Conservation (phyloP, 2,113 vertebrate genomes). For the Vulpes ferrilata region DNA sequence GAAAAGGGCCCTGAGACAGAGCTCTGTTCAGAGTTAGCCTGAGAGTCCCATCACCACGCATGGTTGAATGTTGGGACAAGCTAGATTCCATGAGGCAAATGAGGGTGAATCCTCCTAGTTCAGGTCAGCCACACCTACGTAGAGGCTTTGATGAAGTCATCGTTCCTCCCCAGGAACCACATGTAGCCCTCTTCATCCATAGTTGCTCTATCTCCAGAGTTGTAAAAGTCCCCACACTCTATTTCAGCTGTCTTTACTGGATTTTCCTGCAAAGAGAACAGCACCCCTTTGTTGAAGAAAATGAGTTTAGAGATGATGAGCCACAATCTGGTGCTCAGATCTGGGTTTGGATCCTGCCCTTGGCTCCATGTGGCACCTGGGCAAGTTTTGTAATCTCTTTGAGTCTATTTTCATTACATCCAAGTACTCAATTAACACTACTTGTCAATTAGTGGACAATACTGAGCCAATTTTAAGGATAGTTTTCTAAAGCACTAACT, state of each 20-base stretch:
- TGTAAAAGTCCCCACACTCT: slow-evolving; percentile 88
- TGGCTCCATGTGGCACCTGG: neutral
- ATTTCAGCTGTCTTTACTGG: slow-evolving; percentile 87
- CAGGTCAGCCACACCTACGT: slow-evolving; percentile 85
- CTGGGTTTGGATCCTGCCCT: neutral
- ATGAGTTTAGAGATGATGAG: neutral
- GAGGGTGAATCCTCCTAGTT: slow-evolving; percentile 67
- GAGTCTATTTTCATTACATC: neutral
- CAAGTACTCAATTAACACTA: neutral
- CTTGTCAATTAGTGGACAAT: too few species aligned
- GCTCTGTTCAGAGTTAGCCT: neutral
- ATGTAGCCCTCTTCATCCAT: slow-evolving; percentile 91
- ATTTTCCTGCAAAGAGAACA: slow-evolving; percentile 82
- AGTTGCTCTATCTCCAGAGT: slow-evolving; percentile 88
- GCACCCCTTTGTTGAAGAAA: neutral
- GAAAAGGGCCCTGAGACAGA: accelerated
- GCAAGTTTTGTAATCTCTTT: neutral
- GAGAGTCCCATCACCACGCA: neutral
- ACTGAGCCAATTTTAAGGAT: neutral
- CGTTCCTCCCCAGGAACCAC: slow-evolving; percentile 89
- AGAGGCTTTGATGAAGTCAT: slow-evolving; percentile 91
- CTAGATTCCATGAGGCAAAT: too few species aligned
- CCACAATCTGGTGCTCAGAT: neutral
- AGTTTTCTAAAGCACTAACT: neutral
- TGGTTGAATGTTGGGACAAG: neutral